phyloP scores from a whole-genome alignment of 2,797 vertebrate species.

The Girardinus metallicus region DNA sequence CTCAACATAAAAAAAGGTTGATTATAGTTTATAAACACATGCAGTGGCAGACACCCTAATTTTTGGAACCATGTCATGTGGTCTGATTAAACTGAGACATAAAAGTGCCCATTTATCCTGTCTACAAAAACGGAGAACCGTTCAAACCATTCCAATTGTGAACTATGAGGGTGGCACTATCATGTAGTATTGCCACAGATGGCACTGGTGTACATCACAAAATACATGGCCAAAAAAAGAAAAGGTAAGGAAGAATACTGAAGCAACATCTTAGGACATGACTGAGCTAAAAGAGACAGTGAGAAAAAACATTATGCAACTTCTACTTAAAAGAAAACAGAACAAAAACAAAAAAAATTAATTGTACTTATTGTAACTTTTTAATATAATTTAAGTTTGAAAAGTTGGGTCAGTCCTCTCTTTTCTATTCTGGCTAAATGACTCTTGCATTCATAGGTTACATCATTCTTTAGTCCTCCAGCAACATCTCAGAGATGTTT shows the following conservation, averaged over 20 bases:
- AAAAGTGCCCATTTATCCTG: not conserved
- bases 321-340: not conserved
- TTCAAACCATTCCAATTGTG: not conserved
- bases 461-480: not conserved
- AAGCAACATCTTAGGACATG: not conserved
- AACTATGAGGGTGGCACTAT: not conserved
- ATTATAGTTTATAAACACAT: not conserved
- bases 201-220: not conserved
- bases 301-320: not conserved
- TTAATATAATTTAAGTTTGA: not conserved
- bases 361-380: not conserved
- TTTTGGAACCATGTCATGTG: not conserved
- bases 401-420: not conserved
- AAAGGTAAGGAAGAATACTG: not conserved
- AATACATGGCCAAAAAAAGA: not conserved
- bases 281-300: not conserved
- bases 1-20: not conserved
- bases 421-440: not conserved
- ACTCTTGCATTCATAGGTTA: not conserved
- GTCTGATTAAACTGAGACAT: not conserved
- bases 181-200: not conserved
- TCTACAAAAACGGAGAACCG: not conserved
- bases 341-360: not conserved
- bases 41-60: not conserved
- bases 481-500: not conserved